Conservation (phyloP, 2,888 invertebrate species). For the Lycophotia porphyrea region DNA sequence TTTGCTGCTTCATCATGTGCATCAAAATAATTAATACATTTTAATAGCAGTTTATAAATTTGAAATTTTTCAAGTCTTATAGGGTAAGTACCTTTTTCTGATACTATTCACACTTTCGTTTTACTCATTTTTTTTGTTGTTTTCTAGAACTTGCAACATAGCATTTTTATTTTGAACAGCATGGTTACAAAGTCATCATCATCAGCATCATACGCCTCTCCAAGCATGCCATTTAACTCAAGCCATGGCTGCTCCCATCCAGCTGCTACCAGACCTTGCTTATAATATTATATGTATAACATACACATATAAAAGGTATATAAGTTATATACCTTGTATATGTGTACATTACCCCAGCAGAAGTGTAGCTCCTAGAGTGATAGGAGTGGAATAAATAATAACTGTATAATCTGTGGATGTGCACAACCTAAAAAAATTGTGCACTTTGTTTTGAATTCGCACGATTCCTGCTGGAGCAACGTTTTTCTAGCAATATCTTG, state of each 20-base stretch:
- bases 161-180: not conserved
- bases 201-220: not conserved
- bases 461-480: no score
- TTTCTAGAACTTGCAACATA: not conserved
- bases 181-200: not conserved
- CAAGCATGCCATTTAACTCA: slow-evolving; percentile 3
- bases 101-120: not conserved
- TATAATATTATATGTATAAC: no score
- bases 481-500: no score
- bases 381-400: no score
- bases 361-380: no score
- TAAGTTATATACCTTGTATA: no score
- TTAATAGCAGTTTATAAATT: not conserved
- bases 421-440: no score
- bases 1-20: slow-evolving; percentile 9
- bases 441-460: no score
- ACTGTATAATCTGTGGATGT: no score
- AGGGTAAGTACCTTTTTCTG: slow-evolving; percentile 40
- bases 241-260: not conserved
- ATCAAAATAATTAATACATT: not conserved
- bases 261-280: slow-evolving; percentile 1
- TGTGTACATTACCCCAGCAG: no score
- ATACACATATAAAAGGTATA: no score
- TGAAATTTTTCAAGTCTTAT: not conserved
- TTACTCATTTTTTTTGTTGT: not conserved